Percentiles rank a stretch among this genome's conserved stretches.
phyloP scores from a whole-genome alignment of 2,797 vertebrate species.

The Smutsia temminckii region DNA sequence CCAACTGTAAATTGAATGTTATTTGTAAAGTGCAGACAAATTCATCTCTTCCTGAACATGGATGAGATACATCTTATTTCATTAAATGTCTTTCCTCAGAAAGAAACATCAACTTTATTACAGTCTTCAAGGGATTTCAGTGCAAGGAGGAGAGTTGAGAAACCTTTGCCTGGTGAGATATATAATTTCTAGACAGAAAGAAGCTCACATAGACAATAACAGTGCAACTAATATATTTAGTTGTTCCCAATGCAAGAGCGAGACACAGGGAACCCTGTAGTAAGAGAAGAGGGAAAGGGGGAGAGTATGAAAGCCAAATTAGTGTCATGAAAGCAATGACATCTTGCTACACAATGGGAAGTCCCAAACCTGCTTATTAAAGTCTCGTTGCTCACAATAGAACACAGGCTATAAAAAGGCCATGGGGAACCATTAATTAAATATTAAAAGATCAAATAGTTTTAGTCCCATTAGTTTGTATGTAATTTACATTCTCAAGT shows the following conservation, averaged over 20 bases:
- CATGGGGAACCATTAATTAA: conserved; percentile 80
- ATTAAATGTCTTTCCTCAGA: background rate
- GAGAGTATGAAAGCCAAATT: conserved; percentile 66
- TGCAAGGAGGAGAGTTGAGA: background rate
- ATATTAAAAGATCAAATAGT: conserved; percentile 76
- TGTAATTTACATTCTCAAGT: conserved; percentile 78
- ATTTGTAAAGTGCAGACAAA: background rate
- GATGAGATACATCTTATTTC: background rate
- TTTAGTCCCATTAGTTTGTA: conserved; percentile 81
- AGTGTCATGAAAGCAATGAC: conserved; percentile 69
- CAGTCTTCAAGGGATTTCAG: background rate
- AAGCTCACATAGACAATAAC: conserved; percentile 67
- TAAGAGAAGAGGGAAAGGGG: conserved; percentile 42
- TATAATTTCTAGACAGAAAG: conserved; percentile 59
- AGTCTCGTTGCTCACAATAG: conserved; percentile 72
- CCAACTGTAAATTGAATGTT: background rate
- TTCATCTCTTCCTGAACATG: background rate
- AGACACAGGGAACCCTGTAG: conserved; percentile 52
- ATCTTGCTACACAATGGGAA: conserved; percentile 74
- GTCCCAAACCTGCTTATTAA: conserved; percentile 67
- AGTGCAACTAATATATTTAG: conserved; percentile 69
- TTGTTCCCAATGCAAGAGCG: conserved; percentile 32
- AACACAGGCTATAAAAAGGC: conserved; percentile 76
- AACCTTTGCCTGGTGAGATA: background rate
- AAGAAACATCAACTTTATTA: conserved; percentile 42